Evolutionary conservation across 2,113 vertebrate species (phyloP).

Genomic region (Chauna torquata): DNA sequence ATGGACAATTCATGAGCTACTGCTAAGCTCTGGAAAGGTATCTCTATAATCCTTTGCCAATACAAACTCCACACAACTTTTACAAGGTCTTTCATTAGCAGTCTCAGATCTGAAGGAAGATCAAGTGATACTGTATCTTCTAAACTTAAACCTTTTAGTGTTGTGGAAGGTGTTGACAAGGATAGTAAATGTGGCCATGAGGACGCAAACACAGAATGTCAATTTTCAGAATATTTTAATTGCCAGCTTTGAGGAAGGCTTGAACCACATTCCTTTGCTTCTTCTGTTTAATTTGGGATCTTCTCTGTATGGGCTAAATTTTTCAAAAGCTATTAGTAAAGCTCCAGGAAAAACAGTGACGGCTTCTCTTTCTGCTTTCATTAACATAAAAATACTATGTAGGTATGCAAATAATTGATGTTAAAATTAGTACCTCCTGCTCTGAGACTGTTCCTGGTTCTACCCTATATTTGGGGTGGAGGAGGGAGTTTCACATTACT

Average conservation of each 20-base stretch:
- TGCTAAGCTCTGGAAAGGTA: constrained; percentile 63
- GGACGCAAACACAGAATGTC: not conserved
- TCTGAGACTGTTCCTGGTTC: not conserved
- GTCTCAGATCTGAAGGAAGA: constrained; percentile 42
- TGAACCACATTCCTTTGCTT: not conserved
- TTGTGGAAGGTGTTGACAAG: not conserved
- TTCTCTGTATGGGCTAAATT: not conserved
- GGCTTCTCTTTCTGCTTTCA: not conserved
- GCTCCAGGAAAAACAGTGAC: not conserved
- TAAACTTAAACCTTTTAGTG: constrained; percentile 15
- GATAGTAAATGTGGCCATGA: not conserved
- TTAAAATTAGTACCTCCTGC: not conserved
- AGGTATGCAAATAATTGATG: not conserved
- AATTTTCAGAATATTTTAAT: constrained; percentile 1
- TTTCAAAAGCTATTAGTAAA: not conserved
- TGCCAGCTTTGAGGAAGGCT: not conserved
- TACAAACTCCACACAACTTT: constrained; percentile 59
- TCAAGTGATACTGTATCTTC: constrained; percentile 8
- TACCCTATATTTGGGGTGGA: not conserved
- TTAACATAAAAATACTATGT: not conserved
- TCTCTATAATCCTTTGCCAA: constrained; percentile 64
- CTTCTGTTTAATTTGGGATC: not conserved
- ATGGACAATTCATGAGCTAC: constrained; percentile 61
- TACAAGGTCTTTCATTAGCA: constrained; percentile 45
- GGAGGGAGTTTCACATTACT: not conserved